These are phyloP conservation scores for Cylas formicarius DNA, from an alignment of 1,140 invertebrate species.

Conservation along the genomic window DNA sequence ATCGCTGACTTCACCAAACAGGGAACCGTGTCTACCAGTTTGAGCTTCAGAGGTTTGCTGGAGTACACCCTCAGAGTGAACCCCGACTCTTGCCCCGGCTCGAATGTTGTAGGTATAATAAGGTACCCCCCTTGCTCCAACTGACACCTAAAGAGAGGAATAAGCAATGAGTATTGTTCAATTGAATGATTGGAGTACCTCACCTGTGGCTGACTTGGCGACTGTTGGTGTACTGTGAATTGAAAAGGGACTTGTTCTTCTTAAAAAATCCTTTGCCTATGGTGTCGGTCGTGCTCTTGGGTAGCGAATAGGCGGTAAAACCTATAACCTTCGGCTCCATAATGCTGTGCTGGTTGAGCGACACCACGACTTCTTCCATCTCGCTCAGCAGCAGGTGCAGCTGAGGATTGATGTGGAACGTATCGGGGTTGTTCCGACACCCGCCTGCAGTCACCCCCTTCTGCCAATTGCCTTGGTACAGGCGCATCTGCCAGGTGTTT, in stretches of 20 bases:
- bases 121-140: slow-evolving; percentile 79
- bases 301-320: slow-evolving; percentile 78
- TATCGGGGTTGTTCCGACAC: slow-evolving; percentile 84
- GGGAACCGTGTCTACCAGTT: slow-evolving; percentile 70
- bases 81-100: slow-evolving; percentile 80
- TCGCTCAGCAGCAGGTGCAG: slow-evolving; percentile 73
- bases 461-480: slow-evolving; percentile 82
- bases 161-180: slow-evolving; percentile 1
- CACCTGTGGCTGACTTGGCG: slow-evolving; percentile 64
- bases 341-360: slow-evolving; percentile 83
- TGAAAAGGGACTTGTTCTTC: slow-evolving; percentile 79
- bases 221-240: slow-evolving; percentile 88
- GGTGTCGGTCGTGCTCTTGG: slow-evolving; percentile 60
- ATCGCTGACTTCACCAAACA: slow-evolving; percentile 64
- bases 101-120: slow-evolving; percentile 84
- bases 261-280: slow-evolving; percentile 75
- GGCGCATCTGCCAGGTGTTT: slow-evolving; percentile 74
- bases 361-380: slow-evolving; percentile 79
- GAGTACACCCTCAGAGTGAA: slow-evolving; percentile 80
- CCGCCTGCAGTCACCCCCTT: slow-evolving; percentile 84
- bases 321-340: slow-evolving; percentile 85
- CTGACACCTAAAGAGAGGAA: slow-evolving; percentile 59
- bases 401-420: slow-evolving; percentile 91
- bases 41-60: slow-evolving; percentile 73
- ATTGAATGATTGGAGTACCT: slow-evolving; percentile 1